phyloP scores from a whole-genome alignment of 2,113 vertebrate species.

The Eubucco bourcierii region DNA sequence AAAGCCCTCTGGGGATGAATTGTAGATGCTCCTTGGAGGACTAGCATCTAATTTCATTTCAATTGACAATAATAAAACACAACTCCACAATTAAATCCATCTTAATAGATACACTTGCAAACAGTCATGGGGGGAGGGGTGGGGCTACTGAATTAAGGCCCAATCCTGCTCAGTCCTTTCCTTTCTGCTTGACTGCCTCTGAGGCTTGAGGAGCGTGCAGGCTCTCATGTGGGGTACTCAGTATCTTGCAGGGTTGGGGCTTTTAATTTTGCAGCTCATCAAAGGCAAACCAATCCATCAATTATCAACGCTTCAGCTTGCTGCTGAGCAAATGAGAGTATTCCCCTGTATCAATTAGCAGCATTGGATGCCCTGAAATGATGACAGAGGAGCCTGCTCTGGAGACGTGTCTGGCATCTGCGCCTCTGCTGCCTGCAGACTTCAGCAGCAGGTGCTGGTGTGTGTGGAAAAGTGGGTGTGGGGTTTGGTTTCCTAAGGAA shows the following conservation, averaged over 20 bases:
- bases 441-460: background rate
- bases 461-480: background rate
- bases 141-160: slow-evolving; percentile 37
- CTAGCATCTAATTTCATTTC: slow-evolving; percentile 55
- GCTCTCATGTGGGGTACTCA: background rate
- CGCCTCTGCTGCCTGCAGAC: background rate
- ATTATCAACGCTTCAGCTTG: slow-evolving; percentile 65
- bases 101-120: slow-evolving; percentile 51
- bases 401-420: background rate
- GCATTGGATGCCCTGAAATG: slow-evolving; percentile 31
- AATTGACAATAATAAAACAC: slow-evolving; percentile 13
- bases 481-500: background rate
- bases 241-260: slow-evolving; percentile 8
- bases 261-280: slow-evolving; percentile 67
- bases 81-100: slow-evolving; percentile 23
- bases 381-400: background rate
- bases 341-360: slow-evolving; percentile 52
- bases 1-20: background rate
- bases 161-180: background rate
- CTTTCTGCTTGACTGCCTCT: background rate
- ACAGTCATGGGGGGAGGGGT: background rate
- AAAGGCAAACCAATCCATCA: slow-evolving; percentile 66
- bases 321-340: slow-evolving; percentile 52
- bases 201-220: background rate
- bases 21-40: background rate